phyloP scores from a whole-genome alignment of 2,888 invertebrate species.

The Tipula lateralis region DNA sequence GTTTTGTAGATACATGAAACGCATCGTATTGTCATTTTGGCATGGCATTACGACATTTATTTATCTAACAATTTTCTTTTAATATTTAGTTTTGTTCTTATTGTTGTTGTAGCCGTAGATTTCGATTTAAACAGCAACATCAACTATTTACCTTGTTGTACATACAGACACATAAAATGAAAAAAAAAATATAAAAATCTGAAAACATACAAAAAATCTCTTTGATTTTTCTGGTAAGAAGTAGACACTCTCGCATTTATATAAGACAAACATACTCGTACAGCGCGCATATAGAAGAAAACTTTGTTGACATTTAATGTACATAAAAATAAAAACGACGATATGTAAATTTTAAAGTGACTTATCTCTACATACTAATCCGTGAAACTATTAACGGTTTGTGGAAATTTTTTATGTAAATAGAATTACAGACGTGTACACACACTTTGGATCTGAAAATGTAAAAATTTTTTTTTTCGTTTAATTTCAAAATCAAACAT shows the following conservation, averaged over 20 bases:
- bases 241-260: background rate
- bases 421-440: background rate
- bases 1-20: background rate
- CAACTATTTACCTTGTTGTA: too few relatives aligned
- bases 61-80: slow-evolving; percentile 11
- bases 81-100: background rate
- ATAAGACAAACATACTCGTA: background rate
- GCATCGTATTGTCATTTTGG: background rate
- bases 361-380: background rate
- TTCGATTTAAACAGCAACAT: background rate
- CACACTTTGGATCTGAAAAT: background rate
- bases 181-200: background rate
- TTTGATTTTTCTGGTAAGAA: background rate
- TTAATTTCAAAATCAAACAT: background rate
- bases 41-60: background rate
- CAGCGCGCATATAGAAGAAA: background rate
- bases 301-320: slow-evolving; percentile 2
- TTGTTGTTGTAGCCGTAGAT: background rate
- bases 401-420: slow-evolving; percentile 14
- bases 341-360: slow-evolving; percentile 19
- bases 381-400: slow-evolving; percentile 20
- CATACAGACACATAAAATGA: background rate
- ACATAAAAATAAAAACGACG: background rate
- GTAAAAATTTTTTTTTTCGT: background rate
- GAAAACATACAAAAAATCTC: background rate